A percentile compares a stretch with the other conserved stretches of the same genome.
Conservation (phyloP, 2,888 invertebrate genomes). For the Volucella zonaria region DNA sequence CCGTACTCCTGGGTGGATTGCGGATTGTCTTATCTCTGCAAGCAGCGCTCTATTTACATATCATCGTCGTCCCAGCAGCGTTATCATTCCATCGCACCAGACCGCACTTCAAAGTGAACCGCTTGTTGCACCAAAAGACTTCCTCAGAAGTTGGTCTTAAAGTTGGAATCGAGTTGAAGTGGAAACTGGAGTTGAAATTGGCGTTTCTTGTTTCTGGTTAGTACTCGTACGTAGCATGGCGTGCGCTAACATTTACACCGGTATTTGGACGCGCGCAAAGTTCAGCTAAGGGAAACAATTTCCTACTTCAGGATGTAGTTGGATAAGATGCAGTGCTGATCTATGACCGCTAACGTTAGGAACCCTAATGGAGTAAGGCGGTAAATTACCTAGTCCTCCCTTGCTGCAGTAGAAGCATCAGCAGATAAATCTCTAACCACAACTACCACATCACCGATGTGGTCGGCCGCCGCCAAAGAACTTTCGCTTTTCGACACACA, state of each 20-base stretch:
- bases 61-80: constrained; percentile 49
- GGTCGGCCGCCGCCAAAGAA: constrained; percentile 30
- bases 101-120: constrained; percentile 57
- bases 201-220: constrained; percentile 29
- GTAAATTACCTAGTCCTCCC: constrained; percentile 58
- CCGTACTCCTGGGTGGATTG: constrained; percentile 35
- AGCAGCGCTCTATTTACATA: constrained; percentile 62
- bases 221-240: background rate
- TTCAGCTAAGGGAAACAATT: constrained; percentile 36
- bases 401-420: constrained; percentile 29
- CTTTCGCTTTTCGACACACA: constrained; percentile 66
- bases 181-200: no score
- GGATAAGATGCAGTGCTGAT: constrained; percentile 66
- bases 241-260: background rate
- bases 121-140: constrained; percentile 24
- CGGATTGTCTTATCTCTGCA: constrained; percentile 49
- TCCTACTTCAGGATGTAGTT: constrained; percentile 13
- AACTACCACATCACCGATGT: background rate
- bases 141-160: constrained; percentile 36
- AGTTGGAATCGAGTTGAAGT: no score
- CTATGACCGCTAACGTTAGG: constrained; percentile 69
- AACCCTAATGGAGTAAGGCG: constrained; percentile 67
- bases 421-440: constrained; percentile 50
- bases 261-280: constrained; percentile 5
- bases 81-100: constrained; percentile 65